These are phyloP conservation scores for Oryctolagus cuniculus DNA, from an alignment of 2,113 vertebrate genomes.

Conservation along the genomic window mOryCun1.1 NC_091432.1:171523501-171524000, in stretches of 20 bases:
- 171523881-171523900: not conserved
- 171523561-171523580: not conserved
- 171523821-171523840: not conserved
- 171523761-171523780: not conserved
- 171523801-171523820: conserved; percentile 16
- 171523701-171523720: conserved; percentile 15
- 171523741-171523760: conserved; percentile 26
- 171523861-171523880: not conserved
- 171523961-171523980: not conserved
- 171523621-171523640: not conserved
- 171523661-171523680: not conserved
- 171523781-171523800: not conserved
- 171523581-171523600: not conserved
- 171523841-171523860: not conserved
- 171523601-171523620: not conserved
- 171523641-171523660: not conserved
- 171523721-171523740: conserved; percentile 8
- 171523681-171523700: not conserved
- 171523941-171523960: not conserved
- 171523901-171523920: not conserved
- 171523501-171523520: not conserved
- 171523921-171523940: conserved; percentile 19
- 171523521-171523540: conserved; percentile 22
- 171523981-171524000: conserved; percentile 16
- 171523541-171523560: not conserved